These are phyloP conservation scores for Gonioctena quinquepunctata DNA, from an alignment of 1,140 invertebrate genomes.

Conservation along the genomic window DNA sequence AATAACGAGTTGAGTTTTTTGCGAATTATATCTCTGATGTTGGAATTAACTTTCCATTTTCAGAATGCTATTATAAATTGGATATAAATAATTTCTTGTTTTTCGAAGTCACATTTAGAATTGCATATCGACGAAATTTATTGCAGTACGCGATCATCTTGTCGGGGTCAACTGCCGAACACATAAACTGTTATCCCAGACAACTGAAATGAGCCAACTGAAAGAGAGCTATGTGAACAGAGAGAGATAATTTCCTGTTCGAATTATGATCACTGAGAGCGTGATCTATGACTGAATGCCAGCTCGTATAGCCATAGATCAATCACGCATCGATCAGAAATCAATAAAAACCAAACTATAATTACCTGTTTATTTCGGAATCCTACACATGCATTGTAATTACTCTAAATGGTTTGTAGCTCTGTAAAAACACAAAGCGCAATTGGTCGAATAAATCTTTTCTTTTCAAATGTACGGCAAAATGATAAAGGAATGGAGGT, in stretches of 20 bases:
- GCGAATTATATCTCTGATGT: too few species aligned
- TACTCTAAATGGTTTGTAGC: slow-evolving; percentile 43
- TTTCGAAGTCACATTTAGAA: too few species aligned
- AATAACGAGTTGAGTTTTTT: too few species aligned
- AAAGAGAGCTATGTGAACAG: neutral
- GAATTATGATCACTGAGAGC: slow-evolving; percentile 23
- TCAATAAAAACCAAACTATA: slow-evolving; percentile 45
- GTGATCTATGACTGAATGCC: slow-evolving; percentile 50
- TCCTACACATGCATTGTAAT: slow-evolving; percentile 49
- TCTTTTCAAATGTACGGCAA: slow-evolving; percentile 27
- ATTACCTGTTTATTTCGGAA: slow-evolving; percentile 49
- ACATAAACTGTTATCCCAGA: slow-evolving; percentile 18
- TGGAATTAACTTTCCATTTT: too few species aligned
- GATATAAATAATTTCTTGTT: too few species aligned
- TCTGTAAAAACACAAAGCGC: slow-evolving; percentile 37
- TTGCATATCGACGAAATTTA: too few species aligned
- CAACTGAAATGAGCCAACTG: neutral
- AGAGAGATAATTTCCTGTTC: neutral
- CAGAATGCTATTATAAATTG: too few species aligned
- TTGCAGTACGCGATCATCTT: neutral
- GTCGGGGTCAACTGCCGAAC: slow-evolving; percentile 7
- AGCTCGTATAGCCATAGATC: slow-evolving; percentile 45
- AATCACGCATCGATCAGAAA: slow-evolving; percentile 48
- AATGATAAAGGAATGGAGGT: slow-evolving; percentile 28
- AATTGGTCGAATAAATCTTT: slow-evolving; percentile 45